phyloP scores from a whole-genome alignment of 1,140 invertebrate genomes.

The Marisa cornuarietis region DNA sequence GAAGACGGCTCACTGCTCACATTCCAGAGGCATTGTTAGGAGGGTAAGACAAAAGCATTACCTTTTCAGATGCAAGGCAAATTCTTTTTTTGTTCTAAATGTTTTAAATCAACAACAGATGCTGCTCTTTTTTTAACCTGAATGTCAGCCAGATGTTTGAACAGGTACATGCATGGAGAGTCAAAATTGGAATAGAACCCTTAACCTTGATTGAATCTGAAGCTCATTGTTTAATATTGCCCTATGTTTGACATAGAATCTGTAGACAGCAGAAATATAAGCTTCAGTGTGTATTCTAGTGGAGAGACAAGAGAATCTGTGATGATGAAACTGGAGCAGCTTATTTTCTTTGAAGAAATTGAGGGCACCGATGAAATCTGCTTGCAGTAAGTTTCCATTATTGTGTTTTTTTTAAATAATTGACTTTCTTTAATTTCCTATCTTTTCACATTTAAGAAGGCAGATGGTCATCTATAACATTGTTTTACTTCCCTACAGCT shows the following conservation, averaged over 20 bases:
- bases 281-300: conserved; percentile 34
- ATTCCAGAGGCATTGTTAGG: conserved; percentile 57
- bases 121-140: no score
- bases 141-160: no score
- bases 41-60: conserved; percentile 35
- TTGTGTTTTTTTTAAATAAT: background rate
- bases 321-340: conserved; percentile 54
- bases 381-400: conserved; percentile 20
- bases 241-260: no score
- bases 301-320: conserved; percentile 47
- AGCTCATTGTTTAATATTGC: no score
- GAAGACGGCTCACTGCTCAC: conserved; percentile 46
- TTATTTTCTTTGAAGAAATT: conserved; percentile 50
- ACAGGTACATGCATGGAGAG: background rate
- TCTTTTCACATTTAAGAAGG: no score
- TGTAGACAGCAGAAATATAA: no score
- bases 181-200: background rate
- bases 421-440: no score
- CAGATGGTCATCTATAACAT: no score
- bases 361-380: conserved; percentile 27
- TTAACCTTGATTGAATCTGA: no score
- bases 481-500: no score
- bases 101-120: no score
- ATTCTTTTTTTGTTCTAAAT: no score
- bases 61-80: background rate